These are phyloP conservation scores for Spisula subtruncata DNA, from an alignment of 2,888 invertebrate species.

Conservation along the genomic window DNA sequence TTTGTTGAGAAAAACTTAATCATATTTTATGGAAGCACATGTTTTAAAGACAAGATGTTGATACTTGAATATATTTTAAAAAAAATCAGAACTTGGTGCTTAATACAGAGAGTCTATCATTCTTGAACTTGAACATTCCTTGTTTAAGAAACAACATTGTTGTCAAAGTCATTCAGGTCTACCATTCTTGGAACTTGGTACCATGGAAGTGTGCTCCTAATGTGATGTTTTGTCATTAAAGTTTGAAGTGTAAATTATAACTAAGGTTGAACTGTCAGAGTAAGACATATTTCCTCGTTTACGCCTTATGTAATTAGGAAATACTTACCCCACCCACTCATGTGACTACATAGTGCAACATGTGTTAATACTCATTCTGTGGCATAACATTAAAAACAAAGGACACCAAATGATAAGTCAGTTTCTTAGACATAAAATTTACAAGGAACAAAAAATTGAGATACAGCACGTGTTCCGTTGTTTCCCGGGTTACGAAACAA, in stretches of 20 bases:
- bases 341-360: constrained; percentile 2
- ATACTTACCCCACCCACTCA: neutral
- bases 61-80: neutral
- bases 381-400: neutral
- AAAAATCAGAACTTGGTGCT: neutral
- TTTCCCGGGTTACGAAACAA: constrained; percentile 9
- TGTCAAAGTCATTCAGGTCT: too few species aligned
- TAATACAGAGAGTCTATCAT: too few species aligned
- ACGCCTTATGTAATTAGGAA: neutral
- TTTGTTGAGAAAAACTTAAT: neutral
- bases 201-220: too few species aligned
- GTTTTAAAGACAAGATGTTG: neutral
- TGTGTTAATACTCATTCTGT: neutral
- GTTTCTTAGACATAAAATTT: neutral
- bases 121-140: too few species aligned
- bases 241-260: neutral
- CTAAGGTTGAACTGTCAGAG: neutral
- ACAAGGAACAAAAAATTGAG: neutral
- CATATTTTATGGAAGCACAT: neutral
- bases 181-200: too few species aligned
- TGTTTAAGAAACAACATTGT: too few species aligned
- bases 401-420: constrained; percentile 9
- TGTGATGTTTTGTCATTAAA: neutral
- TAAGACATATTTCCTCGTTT: neutral
- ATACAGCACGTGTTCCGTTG: constrained; percentile 7